These are phyloP conservation scores for Acanthurus leucopareius DNA, from an alignment of 2,797 vertebrate species.

Conservation along the genomic window DNA sequence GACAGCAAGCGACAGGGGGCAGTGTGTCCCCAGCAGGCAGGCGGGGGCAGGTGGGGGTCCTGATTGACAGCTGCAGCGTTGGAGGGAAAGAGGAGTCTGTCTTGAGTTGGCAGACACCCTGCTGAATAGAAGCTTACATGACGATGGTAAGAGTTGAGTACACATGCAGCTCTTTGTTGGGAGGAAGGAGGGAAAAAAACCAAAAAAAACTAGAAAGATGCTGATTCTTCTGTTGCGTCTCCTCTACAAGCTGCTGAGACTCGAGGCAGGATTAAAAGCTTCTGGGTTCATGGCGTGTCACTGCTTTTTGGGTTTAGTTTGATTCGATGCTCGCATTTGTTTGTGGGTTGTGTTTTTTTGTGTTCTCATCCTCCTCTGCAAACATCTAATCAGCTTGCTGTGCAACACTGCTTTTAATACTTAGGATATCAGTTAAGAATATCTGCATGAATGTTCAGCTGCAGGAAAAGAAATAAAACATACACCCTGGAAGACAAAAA, in stretches of 20 bases:
- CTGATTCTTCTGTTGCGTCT: constrained; percentile 45
- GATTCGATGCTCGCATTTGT: constrained; percentile 27
- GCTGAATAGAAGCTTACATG: constrained; percentile 49
- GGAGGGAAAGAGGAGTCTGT: constrained; percentile 35
- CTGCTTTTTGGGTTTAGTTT: constrained; percentile 43
- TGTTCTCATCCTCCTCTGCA: constrained; percentile 42
- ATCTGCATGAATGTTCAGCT: neutral
- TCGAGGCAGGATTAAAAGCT: constrained; percentile 59
- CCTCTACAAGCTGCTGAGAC: constrained; percentile 52
- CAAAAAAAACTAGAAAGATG: constrained; percentile 22
- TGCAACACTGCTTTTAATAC: neutral
- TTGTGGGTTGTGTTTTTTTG: constrained; percentile 16
- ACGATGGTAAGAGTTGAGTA: constrained; percentile 35
- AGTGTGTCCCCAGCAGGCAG: constrained; percentile 66
- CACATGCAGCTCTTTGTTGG: constrained; percentile 58
- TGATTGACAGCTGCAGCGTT: constrained; percentile 64
- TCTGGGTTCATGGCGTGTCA: constrained; percentile 46
- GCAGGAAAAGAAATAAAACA: neutral
- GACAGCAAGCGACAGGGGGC: constrained; percentile 78
- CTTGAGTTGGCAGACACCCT: constrained; percentile 51
- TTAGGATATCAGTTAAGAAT: neutral
- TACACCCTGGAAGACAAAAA: neutral
- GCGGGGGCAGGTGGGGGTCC: constrained; percentile 26
- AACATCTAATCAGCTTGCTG: constrained; percentile 40
- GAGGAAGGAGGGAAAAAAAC: neutral